Percentiles rank a stretch among this genome's conserved stretches.
Evolutionary conservation across 2,113 vertebrate genomes (phyloP).

Genomic region (Neopipo cinnamomea): DNA sequence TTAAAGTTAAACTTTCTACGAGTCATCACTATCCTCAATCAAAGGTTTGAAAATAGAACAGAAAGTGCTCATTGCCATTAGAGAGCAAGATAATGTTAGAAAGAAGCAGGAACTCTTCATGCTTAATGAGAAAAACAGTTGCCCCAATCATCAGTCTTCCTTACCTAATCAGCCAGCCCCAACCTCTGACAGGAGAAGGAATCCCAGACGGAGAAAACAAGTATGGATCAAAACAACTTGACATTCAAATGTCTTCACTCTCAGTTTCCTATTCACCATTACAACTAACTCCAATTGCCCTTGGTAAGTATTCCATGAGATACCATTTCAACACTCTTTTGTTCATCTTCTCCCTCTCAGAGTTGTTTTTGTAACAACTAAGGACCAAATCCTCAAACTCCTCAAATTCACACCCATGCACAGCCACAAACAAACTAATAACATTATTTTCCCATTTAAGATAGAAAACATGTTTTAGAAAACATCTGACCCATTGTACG

Average conservation of each 20-base stretch:
- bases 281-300: not conserved
- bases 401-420: not conserved
- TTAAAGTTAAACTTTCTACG: not conserved
- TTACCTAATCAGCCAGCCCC: not conserved
- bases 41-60: not conserved
- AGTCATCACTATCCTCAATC: not conserved
- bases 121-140: not conserved
- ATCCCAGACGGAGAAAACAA: not conserved
- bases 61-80: not conserved
- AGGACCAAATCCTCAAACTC: not conserved
- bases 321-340: not conserved
- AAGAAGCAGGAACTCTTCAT: not conserved
- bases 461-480: not conserved
- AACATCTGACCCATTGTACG: not conserved
- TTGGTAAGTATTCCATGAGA: not conserved
- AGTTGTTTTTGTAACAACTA: not conserved
- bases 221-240: not conserved
- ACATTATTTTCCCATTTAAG: not conserved
- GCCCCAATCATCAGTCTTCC: not conserved
- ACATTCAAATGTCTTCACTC: not conserved
- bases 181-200: not conserved
- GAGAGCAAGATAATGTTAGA: not conserved
- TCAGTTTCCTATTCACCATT: not conserved
- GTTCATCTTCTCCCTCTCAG: not conserved
- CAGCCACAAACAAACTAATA: not conserved